A percentile compares a stretch with the other conserved stretches of the same genome.
Evolutionary conservation across 2,797 vertebrate genomes (phyloP).

Genomic region (Novumbra hubbsi): DNA sequence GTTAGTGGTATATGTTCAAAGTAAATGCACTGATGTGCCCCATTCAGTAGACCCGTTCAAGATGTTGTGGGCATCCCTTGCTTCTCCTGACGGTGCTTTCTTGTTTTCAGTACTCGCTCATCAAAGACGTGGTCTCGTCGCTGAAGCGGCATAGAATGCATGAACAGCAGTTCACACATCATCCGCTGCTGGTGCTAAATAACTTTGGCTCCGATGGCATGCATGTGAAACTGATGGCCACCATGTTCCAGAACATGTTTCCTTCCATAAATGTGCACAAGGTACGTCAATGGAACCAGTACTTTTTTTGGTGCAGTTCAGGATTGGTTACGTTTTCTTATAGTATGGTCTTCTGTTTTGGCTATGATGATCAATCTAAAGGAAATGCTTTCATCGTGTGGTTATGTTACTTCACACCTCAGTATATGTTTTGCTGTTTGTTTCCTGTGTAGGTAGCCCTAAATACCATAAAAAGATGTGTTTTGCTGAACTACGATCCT

Average conservation of each 20-base stretch:
- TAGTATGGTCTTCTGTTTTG: slow-evolving; percentile 75
- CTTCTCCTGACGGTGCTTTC: neutral
- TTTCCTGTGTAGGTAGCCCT: slow-evolving; percentile 79
- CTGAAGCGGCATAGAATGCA: slow-evolving; percentile 92
- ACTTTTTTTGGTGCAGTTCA: neutral
- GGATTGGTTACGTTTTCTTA: slow-evolving; percentile 58
- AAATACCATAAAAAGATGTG: slow-evolving; percentile 88
- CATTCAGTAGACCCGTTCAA: neutral
- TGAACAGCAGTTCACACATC: slow-evolving; percentile 88
- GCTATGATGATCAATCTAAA: slow-evolving; percentile 62
- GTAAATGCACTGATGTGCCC: slow-evolving; percentile 74
- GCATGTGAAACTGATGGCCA: slow-evolving; percentile 91
- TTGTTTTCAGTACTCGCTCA: slow-evolving; percentile 78
- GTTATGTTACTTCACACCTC: neutral
- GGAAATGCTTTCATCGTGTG: slow-evolving; percentile 61
- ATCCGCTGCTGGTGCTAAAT: slow-evolving; percentile 88
- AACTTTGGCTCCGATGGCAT: slow-evolving; percentile 87
- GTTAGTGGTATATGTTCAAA: slow-evolving; percentile 64
- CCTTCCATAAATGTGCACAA: slow-evolving; percentile 92
- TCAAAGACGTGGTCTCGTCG: slow-evolving; percentile 87
- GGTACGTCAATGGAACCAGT: slow-evolving; percentile 58
- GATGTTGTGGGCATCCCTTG: neutral
- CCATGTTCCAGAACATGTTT: slow-evolving; percentile 94
- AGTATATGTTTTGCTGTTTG: neutral
- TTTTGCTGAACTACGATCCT: slow-evolving; percentile 81